Base-by-base conservation (phyloP, 2,888 invertebrate genomes). In the Pardosa pseudoannulata region DNA sequence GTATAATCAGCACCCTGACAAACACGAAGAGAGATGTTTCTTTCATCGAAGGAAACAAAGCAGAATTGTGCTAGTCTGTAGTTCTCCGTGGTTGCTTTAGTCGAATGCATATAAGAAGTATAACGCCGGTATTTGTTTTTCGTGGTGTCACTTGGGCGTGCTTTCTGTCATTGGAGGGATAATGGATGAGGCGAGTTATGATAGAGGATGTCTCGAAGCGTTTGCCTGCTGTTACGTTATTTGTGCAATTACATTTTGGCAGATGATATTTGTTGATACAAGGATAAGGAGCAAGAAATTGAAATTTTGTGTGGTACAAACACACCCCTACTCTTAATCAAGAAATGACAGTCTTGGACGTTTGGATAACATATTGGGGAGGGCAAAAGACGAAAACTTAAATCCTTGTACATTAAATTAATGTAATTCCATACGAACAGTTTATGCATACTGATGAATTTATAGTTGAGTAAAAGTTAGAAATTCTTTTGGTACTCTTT, bases 61-160 rank as follows among this genome's bases (percentile, higher is more conserved):
- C 2, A 23, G 5, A 23, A 5, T 11, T 19, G 5, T n/a, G 13
- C 23, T 16, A 7, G 36, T 11, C 16, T 23, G 23, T 56, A 56
- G 23, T 56, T 56, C 23, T 56, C 23, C 5, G 56, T 3, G 56
- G 23, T 11, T 16, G 0, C 23, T 23, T 5, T 5, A 36, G 36
- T 36, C 9, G 9, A n/a, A n/a, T n/a, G n/a, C n/a, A n/a, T n/a
- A n/a, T n/a, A n/a, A n/a, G n/a, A n/a, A 36, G 36, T 36, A 5
- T 9, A 36, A 36, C 36, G 9, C 36, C 23, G 56, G 23, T 56
- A 56, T 56, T 56, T 56, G 56, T 56, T 56, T 56, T 56, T 19
- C 1, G 56, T 56, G 56, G 56, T 56, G 56, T 56, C 56, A 56
- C 56, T 56, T 19, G 56, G 56, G 56, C 56, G 56, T 56, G 56